Conservation (phyloP, 2,888 invertebrate genomes). For the Bimastos eiseni region DNA sequence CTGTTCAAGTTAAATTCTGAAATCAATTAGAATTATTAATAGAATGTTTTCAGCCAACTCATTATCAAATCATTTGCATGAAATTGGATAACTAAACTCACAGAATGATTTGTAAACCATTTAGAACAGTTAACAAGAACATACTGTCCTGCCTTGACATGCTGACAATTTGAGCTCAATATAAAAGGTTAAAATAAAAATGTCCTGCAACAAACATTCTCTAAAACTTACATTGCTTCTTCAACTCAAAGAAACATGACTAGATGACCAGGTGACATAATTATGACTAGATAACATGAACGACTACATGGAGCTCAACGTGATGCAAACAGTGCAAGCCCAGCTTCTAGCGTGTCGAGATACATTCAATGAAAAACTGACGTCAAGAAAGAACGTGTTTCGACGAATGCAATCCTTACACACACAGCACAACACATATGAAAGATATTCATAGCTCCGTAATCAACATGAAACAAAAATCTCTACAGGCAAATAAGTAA, state of each 20-base stretch:
- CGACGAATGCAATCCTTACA: not conserved
- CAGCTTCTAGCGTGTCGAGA: not conserved
- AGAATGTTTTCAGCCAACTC: not conserved
- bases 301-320: not conserved
- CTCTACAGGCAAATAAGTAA: not conserved
- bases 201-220: not conserved
- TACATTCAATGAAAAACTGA: not conserved
- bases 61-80: not conserved
- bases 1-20: not conserved
- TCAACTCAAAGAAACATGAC: not conserved
- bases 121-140: not conserved
- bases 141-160: not conserved
- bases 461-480: not conserved
- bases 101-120: not conserved
- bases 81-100: not conserved
- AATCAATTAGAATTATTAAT: not conserved
- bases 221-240: not conserved
- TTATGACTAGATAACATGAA: not conserved
- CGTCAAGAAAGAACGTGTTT: not conserved
- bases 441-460: not conserved
- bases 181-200: not conserved
- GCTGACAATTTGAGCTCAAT: not conserved
- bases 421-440: slow-evolving; percentile 4
- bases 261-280: not conserved
- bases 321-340: not conserved